Conservation (phyloP, 2,888 invertebrate genomes). For the Tetragonisca angustula region DNA sequence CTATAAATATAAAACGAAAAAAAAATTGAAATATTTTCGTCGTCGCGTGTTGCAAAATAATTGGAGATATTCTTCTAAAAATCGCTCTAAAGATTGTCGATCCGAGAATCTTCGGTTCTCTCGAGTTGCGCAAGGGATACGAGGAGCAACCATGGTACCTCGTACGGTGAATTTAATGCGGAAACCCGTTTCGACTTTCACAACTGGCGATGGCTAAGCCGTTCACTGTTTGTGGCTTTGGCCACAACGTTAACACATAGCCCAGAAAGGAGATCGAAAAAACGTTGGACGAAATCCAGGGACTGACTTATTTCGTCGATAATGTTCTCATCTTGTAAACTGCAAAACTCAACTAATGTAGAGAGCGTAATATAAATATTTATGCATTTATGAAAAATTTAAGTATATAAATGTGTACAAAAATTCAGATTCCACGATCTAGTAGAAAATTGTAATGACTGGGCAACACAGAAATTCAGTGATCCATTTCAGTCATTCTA, state of each 20-base stretch:
- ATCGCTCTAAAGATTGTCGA: background rate
- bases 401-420: no score
- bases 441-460: no score
- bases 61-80: no score
- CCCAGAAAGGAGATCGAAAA: constrained; percentile 5
- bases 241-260: constrained; percentile 25
- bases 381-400: no score
- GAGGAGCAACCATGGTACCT: constrained; percentile 42
- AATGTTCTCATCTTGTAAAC: background rate
- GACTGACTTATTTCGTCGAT: background rate
- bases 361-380: no score
- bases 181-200: constrained; percentile 72
- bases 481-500: background rate
- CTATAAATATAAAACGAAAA: background rate
- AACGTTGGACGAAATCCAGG: background rate
- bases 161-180: constrained; percentile 58
- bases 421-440: no score
- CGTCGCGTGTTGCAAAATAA: background rate
- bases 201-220: constrained; percentile 49
- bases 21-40: background rate
- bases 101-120: constrained; percentile 18
- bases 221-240: constrained; percentile 44
- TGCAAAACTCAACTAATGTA: no score
- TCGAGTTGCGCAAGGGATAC: constrained; percentile 20
- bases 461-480: no score